Conservation (phyloP, 2,797 vertebrate species). For the Artibeus jamaicensis region DNA sequence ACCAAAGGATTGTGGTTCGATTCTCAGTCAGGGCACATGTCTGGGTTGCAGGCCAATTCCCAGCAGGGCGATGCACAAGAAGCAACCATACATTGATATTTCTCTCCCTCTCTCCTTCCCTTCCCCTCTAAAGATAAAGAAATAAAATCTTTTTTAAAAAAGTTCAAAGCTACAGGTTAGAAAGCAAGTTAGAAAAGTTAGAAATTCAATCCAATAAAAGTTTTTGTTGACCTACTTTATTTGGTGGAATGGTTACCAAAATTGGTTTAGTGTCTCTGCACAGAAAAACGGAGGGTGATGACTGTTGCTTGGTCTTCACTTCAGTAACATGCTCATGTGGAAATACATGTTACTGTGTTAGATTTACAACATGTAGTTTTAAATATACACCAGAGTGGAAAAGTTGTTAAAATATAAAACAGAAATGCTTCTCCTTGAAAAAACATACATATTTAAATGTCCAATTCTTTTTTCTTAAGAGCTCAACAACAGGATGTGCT, state of each 20-base stretch:
- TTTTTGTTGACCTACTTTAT: slow-evolving; percentile 7
- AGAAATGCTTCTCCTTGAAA: background rate
- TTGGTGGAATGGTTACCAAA: background rate
- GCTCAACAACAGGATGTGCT: background rate
- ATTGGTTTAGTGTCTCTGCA: background rate
- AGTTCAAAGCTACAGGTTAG: background rate
- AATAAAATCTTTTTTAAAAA: no score
- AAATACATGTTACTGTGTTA: background rate
- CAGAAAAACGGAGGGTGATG: background rate
- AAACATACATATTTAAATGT: background rate
- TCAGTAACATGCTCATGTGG: background rate
- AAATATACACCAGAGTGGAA: background rate
- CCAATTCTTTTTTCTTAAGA: background rate
- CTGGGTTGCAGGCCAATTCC: no score
- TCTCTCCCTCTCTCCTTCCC: no score
- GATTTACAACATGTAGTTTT: background rate
- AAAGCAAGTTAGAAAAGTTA: slow-evolving; percentile 6
- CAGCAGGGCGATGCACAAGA: no score
- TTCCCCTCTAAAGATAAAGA: no score
- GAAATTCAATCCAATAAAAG: background rate
- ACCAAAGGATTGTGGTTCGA: no score
- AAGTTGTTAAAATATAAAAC: background rate
- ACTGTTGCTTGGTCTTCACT: background rate
- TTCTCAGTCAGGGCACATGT: no score
- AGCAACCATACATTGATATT: no score